A percentile compares a stretch with the other conserved stretches of the same genome.
phyloP scores from a whole-genome alignment of 2,797 vertebrate species.

The Micrastur ruficollis region DNA sequence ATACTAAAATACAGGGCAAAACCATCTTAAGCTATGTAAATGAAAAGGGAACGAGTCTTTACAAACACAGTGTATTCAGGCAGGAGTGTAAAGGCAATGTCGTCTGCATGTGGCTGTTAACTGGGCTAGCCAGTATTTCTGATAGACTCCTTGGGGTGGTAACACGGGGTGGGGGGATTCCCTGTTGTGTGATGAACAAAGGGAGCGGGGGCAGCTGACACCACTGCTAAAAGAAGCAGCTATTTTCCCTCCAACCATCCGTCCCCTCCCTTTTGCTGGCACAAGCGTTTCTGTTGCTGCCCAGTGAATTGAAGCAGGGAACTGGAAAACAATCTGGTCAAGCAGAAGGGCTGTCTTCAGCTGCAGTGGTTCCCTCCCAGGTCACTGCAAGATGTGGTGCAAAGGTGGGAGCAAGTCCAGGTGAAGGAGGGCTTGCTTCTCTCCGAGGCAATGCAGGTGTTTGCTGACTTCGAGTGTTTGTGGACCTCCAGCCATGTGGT shows the following conservation, averaged over 20 bases:
- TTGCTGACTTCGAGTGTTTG: background rate
- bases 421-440: background rate
- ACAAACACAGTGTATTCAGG: background rate
- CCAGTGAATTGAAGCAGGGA: background rate
- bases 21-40: background rate
- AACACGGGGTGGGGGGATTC: background rate
- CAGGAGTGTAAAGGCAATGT: rapidly evolving
- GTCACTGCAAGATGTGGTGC: background rate
- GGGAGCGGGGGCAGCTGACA: background rate
- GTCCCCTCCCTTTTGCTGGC: background rate
- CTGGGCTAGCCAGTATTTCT: background rate
- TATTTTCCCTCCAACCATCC: background rate
- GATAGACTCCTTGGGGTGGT: background rate
- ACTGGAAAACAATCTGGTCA: background rate
- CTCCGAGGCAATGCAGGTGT: background rate
- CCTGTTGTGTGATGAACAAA: background rate
- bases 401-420: background rate
- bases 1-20: background rate
- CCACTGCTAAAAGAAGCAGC: background rate
- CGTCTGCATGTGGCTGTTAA: background rate
- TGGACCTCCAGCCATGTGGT: rapidly evolving
- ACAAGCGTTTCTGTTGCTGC: background rate
- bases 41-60: background rate
- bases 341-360: background rate
- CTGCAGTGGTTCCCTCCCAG: background rate